A percentile compares a stretch with the other conserved stretches of the same genome.
These are phyloP conservation scores for Lordiphosa stackelbergi DNA, from an alignment of 1,140 invertebrate genomes.

Conservation along the genomic window DNA sequence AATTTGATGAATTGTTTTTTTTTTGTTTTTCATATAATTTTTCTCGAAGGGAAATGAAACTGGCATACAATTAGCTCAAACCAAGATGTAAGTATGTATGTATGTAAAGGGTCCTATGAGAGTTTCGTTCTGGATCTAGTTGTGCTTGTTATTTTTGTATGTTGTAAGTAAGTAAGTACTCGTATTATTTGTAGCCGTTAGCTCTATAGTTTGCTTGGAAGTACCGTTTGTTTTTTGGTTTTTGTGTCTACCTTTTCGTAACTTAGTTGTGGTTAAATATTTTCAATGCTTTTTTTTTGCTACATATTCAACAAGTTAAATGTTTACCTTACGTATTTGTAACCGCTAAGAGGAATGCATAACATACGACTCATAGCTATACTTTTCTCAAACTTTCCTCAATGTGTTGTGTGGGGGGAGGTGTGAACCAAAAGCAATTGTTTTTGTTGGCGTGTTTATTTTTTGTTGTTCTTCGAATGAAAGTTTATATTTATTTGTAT, in stretches of 20 bases:
- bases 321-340: conserved; percentile 62
- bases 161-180: conserved; percentile 19
- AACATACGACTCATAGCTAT: conserved; percentile 40
- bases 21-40: conserved; percentile 25
- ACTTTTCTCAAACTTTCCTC: conserved; percentile 17
- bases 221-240: conserved; percentile 50
- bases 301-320: conserved; percentile 71
- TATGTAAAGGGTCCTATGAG: conserved; percentile 9
- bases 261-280: conserved; percentile 63
- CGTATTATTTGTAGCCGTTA: conserved; percentile 50
- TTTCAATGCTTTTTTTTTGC: conserved; percentile 33
- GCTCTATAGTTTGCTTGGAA: conserved; percentile 73
- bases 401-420: conserved; percentile 11
- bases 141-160: conserved; percentile 9
- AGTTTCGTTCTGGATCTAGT: conserved; percentile 6
- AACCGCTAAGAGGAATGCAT: conserved; percentile 60
- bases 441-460: conserved; percentile 1
- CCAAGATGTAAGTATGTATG: conserved; percentile 10
- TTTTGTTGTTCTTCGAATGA: conserved; percentile 54
- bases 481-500: conserved; percentile 45
- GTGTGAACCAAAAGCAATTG: conserved; percentile 36
- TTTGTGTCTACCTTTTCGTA: conserved; percentile 46
- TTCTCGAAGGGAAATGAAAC: neutral
- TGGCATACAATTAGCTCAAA: neutral
- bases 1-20: conserved; percentile 8